Conservation (phyloP, 2,113 vertebrate genomes). For the Gnathonemus echidnorhynchus region DNA sequence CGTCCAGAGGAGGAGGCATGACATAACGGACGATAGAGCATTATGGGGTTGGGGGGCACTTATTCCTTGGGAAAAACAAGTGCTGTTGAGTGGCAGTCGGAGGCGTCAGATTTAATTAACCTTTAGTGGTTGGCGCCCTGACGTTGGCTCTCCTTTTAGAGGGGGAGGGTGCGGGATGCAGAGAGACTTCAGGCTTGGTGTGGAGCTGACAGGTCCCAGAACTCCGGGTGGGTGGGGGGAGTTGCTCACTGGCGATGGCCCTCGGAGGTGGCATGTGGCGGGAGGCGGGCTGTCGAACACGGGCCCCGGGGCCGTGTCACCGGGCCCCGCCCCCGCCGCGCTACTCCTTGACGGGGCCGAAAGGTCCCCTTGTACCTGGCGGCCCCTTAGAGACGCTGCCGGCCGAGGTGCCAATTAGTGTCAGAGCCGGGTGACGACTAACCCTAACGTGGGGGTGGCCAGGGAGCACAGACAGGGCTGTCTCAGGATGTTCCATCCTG, state of each 20-base stretch:
- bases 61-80: neutral
- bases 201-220: slow-evolving; percentile 6
- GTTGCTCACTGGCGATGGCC: neutral
- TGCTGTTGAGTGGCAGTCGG: neutral
- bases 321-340: neutral
- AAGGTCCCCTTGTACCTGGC: slow-evolving; percentile 23
- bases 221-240: neutral
- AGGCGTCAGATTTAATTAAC: slow-evolving; percentile 22
- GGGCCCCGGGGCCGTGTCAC: slow-evolving; percentile 7
- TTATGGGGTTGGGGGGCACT: neutral
- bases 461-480: slow-evolving; percentile 25
- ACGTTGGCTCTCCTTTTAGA: slow-evolving; percentile 14
- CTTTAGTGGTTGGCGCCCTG: slow-evolving; percentile 16
- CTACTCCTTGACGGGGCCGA: slow-evolving; percentile 26
- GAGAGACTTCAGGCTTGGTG: neutral
- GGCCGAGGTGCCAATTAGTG: slow-evolving; percentile 38
- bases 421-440: slow-evolving; percentile 19
- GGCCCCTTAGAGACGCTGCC: slow-evolving; percentile 25
- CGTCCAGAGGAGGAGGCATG: neutral
- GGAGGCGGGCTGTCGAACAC: slow-evolving; percentile 9
- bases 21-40: neutral
- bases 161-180: neutral
- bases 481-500: neutral
- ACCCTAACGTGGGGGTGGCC: slow-evolving; percentile 26
- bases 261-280: neutral